Evolutionary conservation across 1,140 invertebrate genomes (phyloP).

Genomic region (Microvelia longipes): DNA sequence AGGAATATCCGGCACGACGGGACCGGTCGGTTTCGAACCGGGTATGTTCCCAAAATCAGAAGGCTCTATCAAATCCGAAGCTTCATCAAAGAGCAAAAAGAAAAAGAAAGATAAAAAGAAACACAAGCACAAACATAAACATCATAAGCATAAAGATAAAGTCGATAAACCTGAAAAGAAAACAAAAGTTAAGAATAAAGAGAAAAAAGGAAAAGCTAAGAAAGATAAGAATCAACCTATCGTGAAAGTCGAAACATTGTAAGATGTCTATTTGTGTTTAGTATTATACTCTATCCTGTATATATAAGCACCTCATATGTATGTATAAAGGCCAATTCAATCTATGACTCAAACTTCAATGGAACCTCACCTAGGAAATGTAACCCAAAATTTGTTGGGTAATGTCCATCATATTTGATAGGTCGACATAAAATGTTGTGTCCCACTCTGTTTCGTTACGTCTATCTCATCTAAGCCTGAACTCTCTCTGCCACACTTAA

Average conservation of each 20-base stretch:
- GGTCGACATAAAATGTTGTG: no score
- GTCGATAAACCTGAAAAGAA: slow-evolving; percentile 28
- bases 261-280: no score
- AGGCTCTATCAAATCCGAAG: slow-evolving; percentile 26
- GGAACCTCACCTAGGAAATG: no score
- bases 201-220: slow-evolving; percentile 29
- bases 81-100: slow-evolving; percentile 49
- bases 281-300: no score
- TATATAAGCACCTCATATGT: no score
- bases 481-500: no score
- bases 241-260: background rate
- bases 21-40: slow-evolving; percentile 56
- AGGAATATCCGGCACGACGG: slow-evolving; percentile 39
- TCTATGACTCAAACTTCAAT: no score
- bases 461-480: no score
- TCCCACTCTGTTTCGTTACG: no score
- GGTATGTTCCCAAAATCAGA: slow-evolving; percentile 54
- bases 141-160: slow-evolving; percentile 37
- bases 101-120: slow-evolving; percentile 71
- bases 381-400: no score
- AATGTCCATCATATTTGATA: no score
- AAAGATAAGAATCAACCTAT: slow-evolving; percentile 22
- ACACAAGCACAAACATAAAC: slow-evolving; percentile 58
- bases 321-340: no score
- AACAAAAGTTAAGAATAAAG: slow-evolving; percentile 16